Percentiles rank a stretch among this genome's conserved stretches.
These are phyloP conservation scores for Chiloscyllium punctatum DNA, from an alignment of 2,797 vertebrate species.

Conservation along the genomic window DNA sequence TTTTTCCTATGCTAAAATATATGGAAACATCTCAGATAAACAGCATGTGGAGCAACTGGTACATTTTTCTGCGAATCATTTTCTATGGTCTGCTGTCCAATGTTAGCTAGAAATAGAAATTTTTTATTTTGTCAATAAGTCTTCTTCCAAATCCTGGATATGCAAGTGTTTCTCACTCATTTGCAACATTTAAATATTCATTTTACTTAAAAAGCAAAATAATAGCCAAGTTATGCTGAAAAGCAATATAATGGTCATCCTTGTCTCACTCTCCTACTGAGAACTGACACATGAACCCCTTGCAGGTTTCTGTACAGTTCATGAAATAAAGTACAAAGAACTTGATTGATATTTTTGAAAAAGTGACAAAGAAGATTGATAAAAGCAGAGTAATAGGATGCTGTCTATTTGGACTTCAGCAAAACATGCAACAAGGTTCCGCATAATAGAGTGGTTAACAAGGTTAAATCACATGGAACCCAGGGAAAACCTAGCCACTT, in stretches of 20 bases:
- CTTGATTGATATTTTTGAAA: too few relatives aligned
- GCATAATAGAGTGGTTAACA: too few relatives aligned
- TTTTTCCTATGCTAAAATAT: neutral
- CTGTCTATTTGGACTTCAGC: too few relatives aligned
- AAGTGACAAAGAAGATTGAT: too few relatives aligned
- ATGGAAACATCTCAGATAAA: neutral
- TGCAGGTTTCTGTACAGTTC: neutral
- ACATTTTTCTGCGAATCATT: neutral
- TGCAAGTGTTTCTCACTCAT: neutral
- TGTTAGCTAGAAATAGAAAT: neutral
- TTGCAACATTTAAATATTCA: neutral
- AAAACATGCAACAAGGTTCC: too few relatives aligned
- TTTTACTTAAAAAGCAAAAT: neutral
- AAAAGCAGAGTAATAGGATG: too few relatives aligned
- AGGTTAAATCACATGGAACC: too few relatives aligned
- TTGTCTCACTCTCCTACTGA: neutral
- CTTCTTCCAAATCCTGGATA: neutral
- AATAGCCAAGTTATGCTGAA: neutral
- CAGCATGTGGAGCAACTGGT: neutral
- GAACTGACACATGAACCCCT: neutral
- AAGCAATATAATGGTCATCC: neutral
- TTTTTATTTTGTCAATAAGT: neutral
- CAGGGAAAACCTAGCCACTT: too few relatives aligned
- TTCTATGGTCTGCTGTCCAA: neutral
- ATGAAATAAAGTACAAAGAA: neutral